Conservation (phyloP, 2,888 invertebrate genomes). For the Dascillus cervinus region DNA sequence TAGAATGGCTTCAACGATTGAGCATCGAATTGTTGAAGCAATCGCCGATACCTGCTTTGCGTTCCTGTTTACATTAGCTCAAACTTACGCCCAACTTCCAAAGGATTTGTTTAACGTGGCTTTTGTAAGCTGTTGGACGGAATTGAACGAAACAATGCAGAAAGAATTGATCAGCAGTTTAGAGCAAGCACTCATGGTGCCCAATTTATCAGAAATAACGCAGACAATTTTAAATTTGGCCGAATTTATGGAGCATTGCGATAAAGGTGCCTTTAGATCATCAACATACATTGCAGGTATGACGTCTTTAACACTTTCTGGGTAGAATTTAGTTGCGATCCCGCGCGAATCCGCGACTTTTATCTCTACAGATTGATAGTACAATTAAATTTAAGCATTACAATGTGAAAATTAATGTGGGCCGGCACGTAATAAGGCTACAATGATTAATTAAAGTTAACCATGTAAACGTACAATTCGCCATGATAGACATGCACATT, state of each 20-base stretch:
- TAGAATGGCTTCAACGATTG: slow-evolving; percentile 90
- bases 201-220: slow-evolving; percentile 91
- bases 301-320: too few species aligned
- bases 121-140: slow-evolving; percentile 98
- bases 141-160: slow-evolving; percentile 73
- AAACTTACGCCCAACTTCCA: slow-evolving; percentile 91
- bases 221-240: slow-evolving; percentile 95
- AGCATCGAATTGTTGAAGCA: slow-evolving; percentile 91
- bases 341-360: too few species aligned
- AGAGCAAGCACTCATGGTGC: slow-evolving; percentile 83
- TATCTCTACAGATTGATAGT: too few species aligned
- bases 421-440: too few species aligned
- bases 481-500: too few species aligned
- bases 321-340: too few species aligned
- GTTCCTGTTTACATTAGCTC: slow-evolving; percentile 86
- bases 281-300: slow-evolving; percentile 85
- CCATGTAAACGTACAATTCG: too few species aligned
- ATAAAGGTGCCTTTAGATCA: slow-evolving; percentile 91
- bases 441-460: too few species aligned
- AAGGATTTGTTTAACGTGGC: slow-evolving; percentile 97
- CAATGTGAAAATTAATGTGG: too few species aligned
- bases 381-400: too few species aligned
- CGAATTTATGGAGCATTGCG: slow-evolving; percentile 99
- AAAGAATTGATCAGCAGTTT: slow-evolving; percentile 79
- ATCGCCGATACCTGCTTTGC: slow-evolving; percentile 89